Percentiles rank a stretch among this genome's conserved stretches.
Evolutionary conservation across 2,113 vertebrate genomes (phyloP).

Genomic region (Sisor rabdophorus): DNA sequence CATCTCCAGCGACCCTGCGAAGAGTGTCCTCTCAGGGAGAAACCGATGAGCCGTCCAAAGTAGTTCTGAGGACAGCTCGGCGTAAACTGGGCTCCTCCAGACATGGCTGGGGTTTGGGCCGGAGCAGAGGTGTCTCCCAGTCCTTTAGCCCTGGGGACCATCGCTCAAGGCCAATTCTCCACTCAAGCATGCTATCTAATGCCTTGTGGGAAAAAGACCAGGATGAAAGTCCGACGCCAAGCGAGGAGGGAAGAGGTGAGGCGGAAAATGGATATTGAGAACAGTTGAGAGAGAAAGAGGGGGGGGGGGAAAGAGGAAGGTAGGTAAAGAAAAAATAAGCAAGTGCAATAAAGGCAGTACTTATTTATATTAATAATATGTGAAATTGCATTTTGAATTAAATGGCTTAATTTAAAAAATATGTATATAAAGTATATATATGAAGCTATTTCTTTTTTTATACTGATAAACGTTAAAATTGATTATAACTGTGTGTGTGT

Average conservation of each 20-base stretch:
- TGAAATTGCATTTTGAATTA: not conserved
- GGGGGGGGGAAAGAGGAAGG: not conserved
- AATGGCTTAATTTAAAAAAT: not conserved
- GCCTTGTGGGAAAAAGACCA: slow-evolving; percentile 64
- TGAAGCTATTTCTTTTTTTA: not conserved
- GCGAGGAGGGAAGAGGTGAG: slow-evolving; percentile 58
- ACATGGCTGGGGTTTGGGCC: slow-evolving; percentile 68
- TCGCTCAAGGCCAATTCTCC: slow-evolving; percentile 52
- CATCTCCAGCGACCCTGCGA: slow-evolving; percentile 61
- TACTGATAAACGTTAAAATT: not conserved
- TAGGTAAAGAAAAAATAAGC: not conserved
- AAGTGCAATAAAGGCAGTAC: too few species aligned
- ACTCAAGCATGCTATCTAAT: slow-evolving; percentile 47
- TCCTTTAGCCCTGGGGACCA: slow-evolving; percentile 71
- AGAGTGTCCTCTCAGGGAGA: slow-evolving; percentile 54
- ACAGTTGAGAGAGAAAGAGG: not conserved
- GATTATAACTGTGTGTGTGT: slow-evolving; percentile 16
- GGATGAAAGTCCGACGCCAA: slow-evolving; percentile 40
- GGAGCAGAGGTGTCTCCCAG: slow-evolving; percentile 59
- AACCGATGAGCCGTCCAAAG: slow-evolving; percentile 53
- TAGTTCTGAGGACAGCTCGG: slow-evolving; percentile 46
- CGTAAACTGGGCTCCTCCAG: slow-evolving; percentile 73
- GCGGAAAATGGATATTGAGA: slow-evolving; percentile 8
- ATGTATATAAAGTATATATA: not conserved
- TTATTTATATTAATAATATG: too few species aligned